Evolutionary conservation across 2,113 vertebrate species (phyloP), one percentile per base, ranked within the genome.

Genomic region (Corythaeola cristata): DNA sequence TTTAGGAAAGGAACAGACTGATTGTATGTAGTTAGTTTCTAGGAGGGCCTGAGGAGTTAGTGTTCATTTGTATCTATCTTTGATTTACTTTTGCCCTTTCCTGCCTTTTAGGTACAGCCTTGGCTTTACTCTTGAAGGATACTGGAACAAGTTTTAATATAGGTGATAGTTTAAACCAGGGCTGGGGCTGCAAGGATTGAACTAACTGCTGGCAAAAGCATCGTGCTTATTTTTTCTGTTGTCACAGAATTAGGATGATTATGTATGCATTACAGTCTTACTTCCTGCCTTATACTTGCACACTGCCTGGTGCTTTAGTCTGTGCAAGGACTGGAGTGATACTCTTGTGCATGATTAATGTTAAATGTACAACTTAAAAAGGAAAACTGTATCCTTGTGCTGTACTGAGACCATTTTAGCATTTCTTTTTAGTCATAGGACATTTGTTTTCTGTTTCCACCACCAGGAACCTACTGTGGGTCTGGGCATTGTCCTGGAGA

Each of bases 401-500:
- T 90, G 5, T 81, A 22, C 32, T 56, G 60, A 91, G 59, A 60
- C 10, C 5, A 9, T 67, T 64, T 60, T 27, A 63, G 30, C 5
- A 6, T 78, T 84, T 78, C 8, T 49, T 69, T 86, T 52, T 41
- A 39, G 20, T 75, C 49, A 53, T 16, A 64, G 15, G 24, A 67
- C 32, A 20, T 89, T 94, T 90, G 27, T 95, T 88, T 85, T 27
- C n/a, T 77, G 26, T 90, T 96, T 96, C 13, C 15, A 47, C 52
- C 19, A 21, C 27, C 77, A 99, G 99, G 99, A 99, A 49, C 99
- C 99, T 12, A 99, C 99, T 87, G 98, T 98, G 86, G 99, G 99
- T 33, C 95, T 99, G 78, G 99, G 99, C n/a, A 98, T 99, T 98
- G 98, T 99, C 86, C 98, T 99, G 95, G 99, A 99, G 97, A 99